Evolutionary conservation across 1,140 invertebrate species (phyloP).

Genomic region (Penaeus japonicus): DNA sequence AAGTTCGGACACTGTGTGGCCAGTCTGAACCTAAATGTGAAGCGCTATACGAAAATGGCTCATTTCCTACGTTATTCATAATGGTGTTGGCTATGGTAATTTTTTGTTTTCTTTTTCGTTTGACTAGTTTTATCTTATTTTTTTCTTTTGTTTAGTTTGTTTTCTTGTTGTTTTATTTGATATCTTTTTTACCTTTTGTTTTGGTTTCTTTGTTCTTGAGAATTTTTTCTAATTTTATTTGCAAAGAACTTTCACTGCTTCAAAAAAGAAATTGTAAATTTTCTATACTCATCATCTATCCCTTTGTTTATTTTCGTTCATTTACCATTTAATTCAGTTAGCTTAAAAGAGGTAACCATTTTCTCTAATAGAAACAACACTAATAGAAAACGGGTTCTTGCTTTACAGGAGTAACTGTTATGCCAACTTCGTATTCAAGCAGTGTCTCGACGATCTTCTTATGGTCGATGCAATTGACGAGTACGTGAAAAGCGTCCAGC

Average conservation of each 20-base stretch:
- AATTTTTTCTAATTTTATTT: no score
- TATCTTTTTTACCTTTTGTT: no score
- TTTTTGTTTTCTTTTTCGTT: not conserved
- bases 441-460: constrained; percentile 28
- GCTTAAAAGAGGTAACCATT: not conserved
- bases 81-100: not conserved
- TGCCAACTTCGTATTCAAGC: constrained; percentile 16
- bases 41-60: not conserved
- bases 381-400: not conserved
- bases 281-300: no score
- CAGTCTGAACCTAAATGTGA: not conserved
- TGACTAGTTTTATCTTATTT: no score
- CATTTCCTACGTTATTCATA: not conserved
- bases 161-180: no score
- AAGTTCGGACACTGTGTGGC: not conserved
- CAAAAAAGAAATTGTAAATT: no score
- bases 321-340: not conserved
- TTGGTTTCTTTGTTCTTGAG: no score
- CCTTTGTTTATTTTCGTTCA: no score
- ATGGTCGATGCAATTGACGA: constrained; percentile 22
- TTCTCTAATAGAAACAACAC: not conserved
- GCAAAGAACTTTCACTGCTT: no score
- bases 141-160: no score
- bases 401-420: constrained; percentile 17
- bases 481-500: not conserved